Evolutionary conservation across 2,797 vertebrate genomes (phyloP), one percentile per base, ranked within the genome.

Genomic region (Argya squamiceps): DNA sequence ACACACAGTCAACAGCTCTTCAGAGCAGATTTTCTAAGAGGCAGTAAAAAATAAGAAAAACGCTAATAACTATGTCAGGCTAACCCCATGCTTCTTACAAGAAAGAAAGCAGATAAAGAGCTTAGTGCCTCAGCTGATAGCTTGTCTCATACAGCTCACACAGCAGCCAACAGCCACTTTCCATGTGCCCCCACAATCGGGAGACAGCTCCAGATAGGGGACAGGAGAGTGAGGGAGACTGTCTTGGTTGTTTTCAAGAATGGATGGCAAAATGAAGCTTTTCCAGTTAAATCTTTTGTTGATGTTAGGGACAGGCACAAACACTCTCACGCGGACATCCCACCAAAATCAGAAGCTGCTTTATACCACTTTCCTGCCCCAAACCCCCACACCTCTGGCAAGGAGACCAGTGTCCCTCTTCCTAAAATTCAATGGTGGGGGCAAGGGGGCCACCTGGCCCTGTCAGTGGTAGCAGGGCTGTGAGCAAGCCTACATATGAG

Each of bases 1-100:
- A 60, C 29, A 92, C 53, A 73, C 41, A 81, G 77, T 86, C 82
- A 95, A 53, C 60, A 84, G 83, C 56, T 88, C 52, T 56, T 95
- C 63, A 71, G 34, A 84, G 46, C 50, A 84, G 34, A 85, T 81
- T 81, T 85, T 88, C 73, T 81, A 77, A 96, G 47, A 92, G 49
- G 1, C 21, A 77, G 49, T 50, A 67, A 89, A 90, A 77, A 93
- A 89, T 69, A 84, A 84, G 34, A 68, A 88, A 81, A 87, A 49
- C 56, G 18, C 20, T 83, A 73, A 64, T 41, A 87, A 74, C 50
- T 67, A 24, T 84, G 59, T 70, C 52, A 85, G 60, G 43, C 68
- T 75, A 69, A 69, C 29, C 27, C 32, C 58, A 53, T 46, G 32
- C 65, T 86, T 77, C 46, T 83, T 71, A 71, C 2, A 2, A 71